Conservation (phyloP, 2,888 invertebrate genomes). For the Lochmaea capreae region DNA sequence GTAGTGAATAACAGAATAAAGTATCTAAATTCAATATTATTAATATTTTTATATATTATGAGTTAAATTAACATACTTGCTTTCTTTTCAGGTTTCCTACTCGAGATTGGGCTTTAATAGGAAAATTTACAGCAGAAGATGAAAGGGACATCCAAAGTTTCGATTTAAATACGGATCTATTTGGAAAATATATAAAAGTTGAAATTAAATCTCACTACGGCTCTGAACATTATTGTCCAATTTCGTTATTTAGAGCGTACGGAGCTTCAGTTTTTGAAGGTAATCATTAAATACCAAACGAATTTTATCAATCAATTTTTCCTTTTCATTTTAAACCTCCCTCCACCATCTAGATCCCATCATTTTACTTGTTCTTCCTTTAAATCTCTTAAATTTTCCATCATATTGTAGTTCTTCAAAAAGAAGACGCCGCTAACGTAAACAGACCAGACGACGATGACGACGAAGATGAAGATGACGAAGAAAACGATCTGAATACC, state of each 20-base stretch:
- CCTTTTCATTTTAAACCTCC: not conserved
- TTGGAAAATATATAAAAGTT: constrained; percentile 90
- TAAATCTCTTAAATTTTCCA: not conserved
- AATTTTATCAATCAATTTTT: not conserved
- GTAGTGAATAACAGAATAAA: too few relatives aligned
- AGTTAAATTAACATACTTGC: too few relatives aligned
- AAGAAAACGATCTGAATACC: constrained; percentile 59
- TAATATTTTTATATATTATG: too few relatives aligned
- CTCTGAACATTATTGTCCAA: constrained; percentile 96
- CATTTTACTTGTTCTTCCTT: not conserved
- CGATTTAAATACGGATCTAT: constrained; percentile 80
- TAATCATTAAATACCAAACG: too few relatives aligned
- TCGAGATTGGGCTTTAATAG: constrained; percentile 91
- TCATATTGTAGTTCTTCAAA: constrained; percentile 72
- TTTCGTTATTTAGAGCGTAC: constrained; percentile 94
- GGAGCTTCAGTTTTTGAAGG: constrained; percentile 93
- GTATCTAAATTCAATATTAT: too few relatives aligned
- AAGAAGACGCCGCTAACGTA: constrained; percentile 79
- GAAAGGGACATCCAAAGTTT: constrained; percentile 90
- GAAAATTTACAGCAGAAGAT: constrained; percentile 88
- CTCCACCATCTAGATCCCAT: not conserved
- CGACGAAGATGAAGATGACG: constrained; percentile 71
- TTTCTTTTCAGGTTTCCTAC: constrained; percentile 70
- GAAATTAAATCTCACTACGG: constrained; percentile 96
- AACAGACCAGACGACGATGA: constrained; percentile 75